These are phyloP conservation scores for Taenioides sp. DNA, from an alignment of 2,797 vertebrate species.

Conservation along the genomic window DNA sequence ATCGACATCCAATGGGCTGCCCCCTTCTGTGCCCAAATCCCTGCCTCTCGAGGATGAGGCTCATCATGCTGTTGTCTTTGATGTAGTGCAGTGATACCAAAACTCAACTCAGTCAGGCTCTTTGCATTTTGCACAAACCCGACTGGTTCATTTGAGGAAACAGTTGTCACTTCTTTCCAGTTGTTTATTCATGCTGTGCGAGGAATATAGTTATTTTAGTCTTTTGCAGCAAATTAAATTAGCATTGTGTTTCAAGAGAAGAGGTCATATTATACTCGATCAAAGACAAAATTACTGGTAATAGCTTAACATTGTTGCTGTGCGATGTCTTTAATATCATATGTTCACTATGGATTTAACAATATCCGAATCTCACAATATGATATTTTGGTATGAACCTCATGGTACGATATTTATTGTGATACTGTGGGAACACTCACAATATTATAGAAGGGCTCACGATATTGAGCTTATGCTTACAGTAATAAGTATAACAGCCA, in stretches of 20 bases:
- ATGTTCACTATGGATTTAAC: neutral
- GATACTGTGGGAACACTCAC: no score
- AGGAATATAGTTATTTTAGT: constrained; percentile 30
- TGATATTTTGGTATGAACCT: no score
- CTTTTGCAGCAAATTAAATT: constrained; percentile 23
- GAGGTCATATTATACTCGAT: neutral
- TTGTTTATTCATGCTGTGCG: constrained; percentile 25
- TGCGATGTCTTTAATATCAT: neutral
- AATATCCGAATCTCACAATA: no score
- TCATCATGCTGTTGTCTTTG: constrained; percentile 54
- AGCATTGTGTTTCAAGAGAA: constrained; percentile 42
- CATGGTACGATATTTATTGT: no score
- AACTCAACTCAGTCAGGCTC: constrained; percentile 24
- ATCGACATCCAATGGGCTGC: constrained; percentile 21
- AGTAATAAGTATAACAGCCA: no score
- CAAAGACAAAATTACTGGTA: neutral
- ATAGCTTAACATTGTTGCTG: neutral
- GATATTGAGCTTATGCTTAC: no score
- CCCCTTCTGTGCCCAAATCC: constrained; percentile 52
- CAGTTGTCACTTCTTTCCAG: constrained; percentile 14
- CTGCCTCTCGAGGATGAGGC: constrained; percentile 42
- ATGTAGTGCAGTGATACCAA: constrained; percentile 40
- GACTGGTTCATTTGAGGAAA: constrained; percentile 7
- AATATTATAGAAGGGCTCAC: no score
- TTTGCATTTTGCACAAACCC: constrained; percentile 26